Evolutionary conservation across 1,140 invertebrate genomes (phyloP).

Genomic region (Drosophila sulfurigaster): DNA sequence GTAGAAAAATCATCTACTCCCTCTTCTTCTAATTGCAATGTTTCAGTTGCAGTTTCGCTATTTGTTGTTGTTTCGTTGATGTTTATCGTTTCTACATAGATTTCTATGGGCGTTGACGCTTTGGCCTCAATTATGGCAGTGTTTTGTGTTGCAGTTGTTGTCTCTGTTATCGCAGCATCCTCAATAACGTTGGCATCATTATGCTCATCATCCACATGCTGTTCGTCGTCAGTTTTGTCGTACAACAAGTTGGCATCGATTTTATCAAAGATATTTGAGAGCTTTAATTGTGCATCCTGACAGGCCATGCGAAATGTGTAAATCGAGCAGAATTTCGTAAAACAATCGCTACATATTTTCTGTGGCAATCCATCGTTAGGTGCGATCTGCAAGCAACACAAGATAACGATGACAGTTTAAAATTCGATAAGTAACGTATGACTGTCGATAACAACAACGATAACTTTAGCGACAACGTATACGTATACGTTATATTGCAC

Average conservation of each 20-base stretch:
- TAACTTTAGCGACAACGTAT: background rate
- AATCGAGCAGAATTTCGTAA: slow-evolving; percentile 77
- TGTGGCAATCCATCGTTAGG: slow-evolving; percentile 78
- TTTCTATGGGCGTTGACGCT: slow-evolving; percentile 46
- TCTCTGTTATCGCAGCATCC: slow-evolving; percentile 12
- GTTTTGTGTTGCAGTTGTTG: slow-evolving; percentile 56
- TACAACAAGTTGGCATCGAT: slow-evolving; percentile 71
- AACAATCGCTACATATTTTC: slow-evolving; percentile 80
- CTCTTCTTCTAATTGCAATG: slow-evolving; percentile 21
- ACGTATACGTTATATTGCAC: background rate
- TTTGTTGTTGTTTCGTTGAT: slow-evolving; percentile 32
- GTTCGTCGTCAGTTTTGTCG: slow-evolving; percentile 46
- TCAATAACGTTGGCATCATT: background rate
- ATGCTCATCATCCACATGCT: background rate
- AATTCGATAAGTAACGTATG: slow-evolving; percentile 6
- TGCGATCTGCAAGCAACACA: slow-evolving; percentile 55
- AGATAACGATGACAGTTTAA: background rate
- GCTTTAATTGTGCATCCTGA: slow-evolving; percentile 74
- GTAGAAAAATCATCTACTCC: slow-evolving; percentile 11
- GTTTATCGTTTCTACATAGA: slow-evolving; percentile 58
- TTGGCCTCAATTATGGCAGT: slow-evolving; percentile 60
- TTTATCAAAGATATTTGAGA: slow-evolving; percentile 80
- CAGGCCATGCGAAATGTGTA: slow-evolving; percentile 73
- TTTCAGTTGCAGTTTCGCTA: background rate
- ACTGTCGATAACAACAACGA: slow-evolving; percentile 12